Evolutionary conservation across 2,888 invertebrate genomes (phyloP).

Genomic region (Actias luna): DNA sequence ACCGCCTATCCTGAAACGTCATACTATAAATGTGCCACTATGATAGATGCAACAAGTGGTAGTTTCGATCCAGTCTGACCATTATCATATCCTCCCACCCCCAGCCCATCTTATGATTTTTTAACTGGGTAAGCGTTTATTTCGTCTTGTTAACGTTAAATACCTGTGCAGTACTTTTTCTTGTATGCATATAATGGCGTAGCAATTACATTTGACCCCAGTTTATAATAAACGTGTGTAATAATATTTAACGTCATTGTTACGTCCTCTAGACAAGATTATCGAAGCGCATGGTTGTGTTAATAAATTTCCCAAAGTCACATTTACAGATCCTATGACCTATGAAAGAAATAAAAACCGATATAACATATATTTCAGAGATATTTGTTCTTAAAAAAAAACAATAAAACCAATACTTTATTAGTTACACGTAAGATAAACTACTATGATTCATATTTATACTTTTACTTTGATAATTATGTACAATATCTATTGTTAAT

Average conservation of each 20-base stretch:
- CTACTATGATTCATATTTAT: neutral
- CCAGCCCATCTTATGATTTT: neutral
- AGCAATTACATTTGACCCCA: slow-evolving; percentile 5
- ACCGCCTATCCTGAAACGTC: no score
- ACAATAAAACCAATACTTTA: neutral
- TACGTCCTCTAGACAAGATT: slow-evolving; percentile 37
- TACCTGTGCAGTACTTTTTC: neutral
- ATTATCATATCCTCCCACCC: no score
- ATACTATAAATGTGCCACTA: no score
- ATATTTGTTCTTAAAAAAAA: neutral
- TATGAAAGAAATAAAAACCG: slow-evolving; percentile 2
- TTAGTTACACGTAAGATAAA: neutral
- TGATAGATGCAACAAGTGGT: no score
- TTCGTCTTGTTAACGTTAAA: neutral
- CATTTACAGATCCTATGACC: slow-evolving; percentile 44
- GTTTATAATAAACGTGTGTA: neutral
- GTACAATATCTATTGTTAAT: neutral
- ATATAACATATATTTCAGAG: neutral
- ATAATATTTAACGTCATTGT: slow-evolving; percentile 19
- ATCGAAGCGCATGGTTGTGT: slow-evolving; percentile 34
- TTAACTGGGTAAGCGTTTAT: neutral
- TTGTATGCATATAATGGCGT: neutral
- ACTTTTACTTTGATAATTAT: neutral
- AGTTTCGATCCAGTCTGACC: no score
- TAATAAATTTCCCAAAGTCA: slow-evolving; percentile 47